Base-by-base conservation (phyloP, 2,797 vertebrate species). In the Cuniculus paca region DNA sequence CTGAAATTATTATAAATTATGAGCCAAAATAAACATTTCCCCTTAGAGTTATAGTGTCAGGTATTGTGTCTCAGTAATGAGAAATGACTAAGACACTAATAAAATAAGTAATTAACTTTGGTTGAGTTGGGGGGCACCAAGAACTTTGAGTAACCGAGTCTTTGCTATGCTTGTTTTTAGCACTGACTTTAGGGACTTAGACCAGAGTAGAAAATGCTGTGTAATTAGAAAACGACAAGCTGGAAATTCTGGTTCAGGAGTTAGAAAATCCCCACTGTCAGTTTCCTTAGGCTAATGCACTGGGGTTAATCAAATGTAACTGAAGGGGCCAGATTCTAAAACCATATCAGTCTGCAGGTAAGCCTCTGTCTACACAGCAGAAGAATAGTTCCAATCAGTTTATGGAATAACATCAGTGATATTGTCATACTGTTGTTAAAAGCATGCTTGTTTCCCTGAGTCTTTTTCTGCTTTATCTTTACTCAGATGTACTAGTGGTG, bases 261-360 rank as follows among this genome's bases (percentile, higher is more conserved):
- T 77, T 42, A 95, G 97, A 94, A 97, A 98, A 97, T 95, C 93
- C 95, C 96, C 94, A 84, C 20, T 31, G 16, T 83, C 34, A 3
- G 28, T 78, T 97, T 95, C 70, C 42, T 95, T 94, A 92, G 81
- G 90, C 36, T 58, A 81, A 60, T 13, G 42, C 13, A 28, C 10
- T 63, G 26, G 39, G 48, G n/a, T 65, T 95, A 58, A 58, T 70
- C 70, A 87, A 58, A 78, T 28, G 31, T 39, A 88, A 70, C 4
- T 72, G 26, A 91, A 75, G 42, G 54, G 52, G 5, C 63, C 16
- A 81, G 58, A 94, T 7, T 34, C 74, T 52, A 61, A 39, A 86
- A 56, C 6, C 20, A 0, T 58, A 13, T 26, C 4, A 63, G 34
- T 42, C 54, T 88, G 48, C 42, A 83, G 74, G 26, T 26, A 1